Percentiles rank a stretch among this genome's conserved stretches.
These are phyloP conservation scores for Lepidothrix coronata DNA, from an alignment of 2,113 vertebrate genomes.

Conservation along the genomic window DNA sequence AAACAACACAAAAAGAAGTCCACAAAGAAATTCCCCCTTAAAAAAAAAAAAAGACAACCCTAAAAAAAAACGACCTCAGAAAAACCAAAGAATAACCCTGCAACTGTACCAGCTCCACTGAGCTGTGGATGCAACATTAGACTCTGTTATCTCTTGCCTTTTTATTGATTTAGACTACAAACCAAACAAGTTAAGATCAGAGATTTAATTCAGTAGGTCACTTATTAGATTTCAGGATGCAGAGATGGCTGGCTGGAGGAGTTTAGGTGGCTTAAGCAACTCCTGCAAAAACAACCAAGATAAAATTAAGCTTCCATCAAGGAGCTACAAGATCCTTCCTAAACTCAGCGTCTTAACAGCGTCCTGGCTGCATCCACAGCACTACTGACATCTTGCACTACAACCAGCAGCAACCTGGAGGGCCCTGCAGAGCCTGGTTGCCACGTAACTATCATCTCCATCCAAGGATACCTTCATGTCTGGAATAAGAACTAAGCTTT, in stretches of 20 bases:
- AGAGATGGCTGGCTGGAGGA: neutral
- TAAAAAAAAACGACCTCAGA: neutral
- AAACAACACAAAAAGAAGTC: neutral
- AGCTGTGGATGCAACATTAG: neutral
- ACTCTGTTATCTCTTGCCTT: neutral
- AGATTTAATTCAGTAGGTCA: neutral
- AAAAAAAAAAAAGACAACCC: neutral
- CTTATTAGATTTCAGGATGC: neutral
- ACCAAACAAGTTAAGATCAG: slow-evolving; percentile 1
- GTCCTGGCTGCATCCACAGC: neutral
- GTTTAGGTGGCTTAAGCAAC: neutral
- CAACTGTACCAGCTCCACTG: neutral
- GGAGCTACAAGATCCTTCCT: neutral
- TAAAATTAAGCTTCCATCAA: slow-evolving; percentile 27
- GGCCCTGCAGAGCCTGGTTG: slow-evolving; percentile 7
- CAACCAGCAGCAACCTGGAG: neutral
- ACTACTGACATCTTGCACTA: neutral
- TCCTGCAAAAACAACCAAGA: neutral
- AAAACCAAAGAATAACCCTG: neutral
- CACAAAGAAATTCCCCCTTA: neutral
- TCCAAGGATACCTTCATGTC: neutral
- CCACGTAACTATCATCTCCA: slow-evolving; percentile 21
- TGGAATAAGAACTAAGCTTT: slow-evolving; percentile 25
- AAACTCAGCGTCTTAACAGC: neutral
- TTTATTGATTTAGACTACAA: slow-evolving; percentile 17